Evolutionary conservation across 2,797 vertebrate species (phyloP), one percentile per base, ranked within the genome.

Genomic region (Pseudochirops cupreus): DNA sequence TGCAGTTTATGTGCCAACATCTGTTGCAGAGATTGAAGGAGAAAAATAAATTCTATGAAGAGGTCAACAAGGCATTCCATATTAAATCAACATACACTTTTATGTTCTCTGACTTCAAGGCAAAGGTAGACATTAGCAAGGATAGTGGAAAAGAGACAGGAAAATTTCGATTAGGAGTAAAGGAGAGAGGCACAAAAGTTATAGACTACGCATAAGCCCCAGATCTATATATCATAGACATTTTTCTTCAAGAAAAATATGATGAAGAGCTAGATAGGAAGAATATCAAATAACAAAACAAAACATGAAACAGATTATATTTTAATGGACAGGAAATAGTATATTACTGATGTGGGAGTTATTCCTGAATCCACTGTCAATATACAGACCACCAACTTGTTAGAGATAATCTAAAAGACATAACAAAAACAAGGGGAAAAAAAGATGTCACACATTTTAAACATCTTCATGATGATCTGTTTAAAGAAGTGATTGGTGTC

Each of bases 1-100:
- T 87, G 74, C 74, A 87, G 74, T 87, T 87, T 87, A 87, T 87
- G 24, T 87, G 74, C 74, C 74, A 87, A 87, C 74, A 87, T 87
- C 74, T 87, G 74, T 50, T 87, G 74, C 74, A 87, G 39, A 26
- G 39, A 87, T 28, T 50, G 74, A 87, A 87, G 10, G 74, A 87
- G 74, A 87, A 87, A 87, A 87, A 50, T 50, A 87, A 87, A 87
- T 87, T 87, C 9, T 50, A 87, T 87, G 39, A 50, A 46, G 74
- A 87, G 74, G 74, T 87, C 74, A 50, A 50, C 21, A 87, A 87
- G 39, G 74, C 39, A 26, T 87, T 87, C 9, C 74, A 46, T 50
- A 87, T 87, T 46, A 87, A 87, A 87, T 46, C 74, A 87, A 87
- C 10, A 87, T 87, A 87, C 39, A 87, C 74, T 87, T 87, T 87